Conservation (phyloP, 2,888 invertebrate genomes). For the Drosophila sordidula region DNA sequence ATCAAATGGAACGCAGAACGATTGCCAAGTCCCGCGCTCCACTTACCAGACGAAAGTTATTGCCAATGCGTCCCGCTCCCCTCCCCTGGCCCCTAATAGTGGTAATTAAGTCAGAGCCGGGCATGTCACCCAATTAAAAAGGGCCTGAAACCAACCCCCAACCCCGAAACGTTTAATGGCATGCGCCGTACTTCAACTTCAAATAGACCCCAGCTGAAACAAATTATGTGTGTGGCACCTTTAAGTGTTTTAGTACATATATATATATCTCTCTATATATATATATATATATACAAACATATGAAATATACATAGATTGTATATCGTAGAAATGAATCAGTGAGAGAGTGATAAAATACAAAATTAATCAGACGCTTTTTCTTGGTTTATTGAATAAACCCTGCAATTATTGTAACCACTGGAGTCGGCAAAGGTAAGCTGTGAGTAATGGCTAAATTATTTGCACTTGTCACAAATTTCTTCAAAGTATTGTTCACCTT, state of each 20-base stretch:
- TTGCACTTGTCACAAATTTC: no score
- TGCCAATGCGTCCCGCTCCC: constrained; percentile 2
- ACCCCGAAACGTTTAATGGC: constrained; percentile 9
- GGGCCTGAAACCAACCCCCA: background rate
- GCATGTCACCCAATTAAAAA: constrained; percentile 51
- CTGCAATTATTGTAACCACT: no score
- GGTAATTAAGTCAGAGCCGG: constrained; percentile 63
- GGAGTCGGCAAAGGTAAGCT: no score
- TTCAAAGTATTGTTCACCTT: no score
- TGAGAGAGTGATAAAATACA: no score
- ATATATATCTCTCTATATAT: background rate
- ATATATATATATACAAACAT: background rate
- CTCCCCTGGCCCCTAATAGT: constrained; percentile 45
- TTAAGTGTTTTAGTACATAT: background rate
- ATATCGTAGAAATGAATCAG: no score
- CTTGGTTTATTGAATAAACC: no score
- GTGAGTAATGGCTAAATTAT: no score
- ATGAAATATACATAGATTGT: no score
- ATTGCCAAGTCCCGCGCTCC: no score
- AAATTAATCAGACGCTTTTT: no score
- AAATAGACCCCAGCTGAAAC: background rate
- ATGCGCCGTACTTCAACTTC: constrained; percentile 17
- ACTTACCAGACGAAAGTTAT: background rate
- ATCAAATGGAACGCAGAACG: constrained; percentile 70
- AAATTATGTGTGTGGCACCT: background rate